Base-by-base conservation (phyloP, 2,113 vertebrate genomes). In the Argyrosomus japonicus region DNA sequence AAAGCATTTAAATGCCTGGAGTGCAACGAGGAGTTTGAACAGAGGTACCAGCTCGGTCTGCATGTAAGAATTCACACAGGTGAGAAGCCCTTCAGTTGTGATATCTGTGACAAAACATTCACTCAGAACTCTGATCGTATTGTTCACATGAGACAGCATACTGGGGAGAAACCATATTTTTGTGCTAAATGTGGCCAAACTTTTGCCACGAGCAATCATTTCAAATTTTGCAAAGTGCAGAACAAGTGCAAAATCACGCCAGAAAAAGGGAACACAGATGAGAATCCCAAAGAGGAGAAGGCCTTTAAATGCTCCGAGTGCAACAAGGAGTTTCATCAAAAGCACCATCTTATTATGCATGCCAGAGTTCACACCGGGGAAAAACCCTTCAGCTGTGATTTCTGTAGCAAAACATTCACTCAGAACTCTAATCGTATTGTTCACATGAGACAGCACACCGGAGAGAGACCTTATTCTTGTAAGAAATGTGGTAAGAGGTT, bases 1-100 rank as follows among this genome's bases (percentile, higher is more conserved):
- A 82, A 86, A 36, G 69, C 68, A 36, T 87, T 87, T 13, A 77
- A 77, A 68, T 87, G 85, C 29, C 8, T 43, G 14, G 5, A 73
- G 8, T 87, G 85, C 17, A 68, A 68, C 43, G 81, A 80, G 50
- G 72, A 73, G 56, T 87, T 87, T 54, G 72, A 71, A 6, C 60
- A 72, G 18, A 23, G 73, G 6, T 21, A 65, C 43, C 65, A 71
- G 17, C 73, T 85, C 0, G 7, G 67, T 32, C 4, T 47, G 19
- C 83, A 85, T 9, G 25, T 18, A 14, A 74, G 61, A 57, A 40
- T 65, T 15, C 78, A 81, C 68, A 73, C 68, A 21, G 61, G 78
- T 23, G 78, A 80, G 57, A 80, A 57, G 19, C 60, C 68, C 1
- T 73, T 73, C 25, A 72, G 61, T 1, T 80, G 78, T 57, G 68